Evolutionary conservation across 2,888 invertebrate species (phyloP), one percentile per base, ranked within the genome.

Genomic region (Coecobrya sp.): DNA sequence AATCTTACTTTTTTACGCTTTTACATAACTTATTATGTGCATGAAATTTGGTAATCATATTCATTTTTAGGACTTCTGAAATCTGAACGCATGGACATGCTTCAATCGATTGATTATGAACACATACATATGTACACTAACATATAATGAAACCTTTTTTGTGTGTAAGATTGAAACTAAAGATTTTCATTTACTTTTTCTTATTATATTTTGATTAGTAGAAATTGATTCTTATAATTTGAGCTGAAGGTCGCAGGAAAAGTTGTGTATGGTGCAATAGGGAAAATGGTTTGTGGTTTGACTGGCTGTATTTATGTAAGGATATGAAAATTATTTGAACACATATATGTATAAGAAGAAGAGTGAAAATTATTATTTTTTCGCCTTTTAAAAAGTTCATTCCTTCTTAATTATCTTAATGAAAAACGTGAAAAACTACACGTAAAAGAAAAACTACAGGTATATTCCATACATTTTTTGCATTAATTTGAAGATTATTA

Each of bases 171-270:
- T 55, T 52, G 62, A 81, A 86, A 55, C 81, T 91, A 81, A 81
- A 86, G n/a, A n/a, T n/a, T 91, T 86, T 90, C 84, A 62, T 82
- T 89, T 27, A 70, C 84, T 70, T 73, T n/a, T 59, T 73, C 19
- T 45, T 52, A 59, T 59, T 86, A 79, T 86, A 81, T 86, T 91
- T 86, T 86, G 91, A 91, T 86, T 86, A 25, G n/a, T 55, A 62
- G 79, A 79, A 86, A 91, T 65, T 76, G 86, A 85, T 68, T 86
- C 68, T 42, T 65, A 36, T 45, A 84, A 62, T 84, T 65, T 79
- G 81, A 91, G 81, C 86, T 86, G 86, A 91, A 91, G 91, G 91
- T 91, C 91, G 70, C 11, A 85, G n/a, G 52, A 36, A 84, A 86
- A 52, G 70, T 52, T 30, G 30, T 27, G 19, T 25, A 49, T 22